Conservation (phyloP, 1,140 invertebrate genomes). For the Plutomurus gul region DNA sequence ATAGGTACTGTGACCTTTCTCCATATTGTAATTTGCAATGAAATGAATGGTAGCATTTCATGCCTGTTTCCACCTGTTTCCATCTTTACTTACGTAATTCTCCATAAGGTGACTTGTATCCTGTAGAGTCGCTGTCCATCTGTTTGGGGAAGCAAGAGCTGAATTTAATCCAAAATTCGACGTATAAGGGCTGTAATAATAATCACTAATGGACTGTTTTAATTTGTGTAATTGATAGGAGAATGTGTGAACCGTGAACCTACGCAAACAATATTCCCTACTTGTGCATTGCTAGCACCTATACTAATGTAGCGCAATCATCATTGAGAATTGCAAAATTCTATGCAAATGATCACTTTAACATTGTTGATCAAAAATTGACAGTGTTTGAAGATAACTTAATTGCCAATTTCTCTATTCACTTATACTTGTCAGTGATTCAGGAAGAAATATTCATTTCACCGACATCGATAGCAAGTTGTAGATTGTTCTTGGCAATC, state of each 20-base stretch:
- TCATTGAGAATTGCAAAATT: not conserved
- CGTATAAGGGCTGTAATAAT: not conserved
- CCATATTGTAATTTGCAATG: not conserved
- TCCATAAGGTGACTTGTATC: not conserved
- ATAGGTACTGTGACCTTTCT: too few relatives aligned
- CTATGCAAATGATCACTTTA: too few relatives aligned
- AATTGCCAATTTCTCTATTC: too few relatives aligned
- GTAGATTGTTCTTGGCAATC: too few relatives aligned
- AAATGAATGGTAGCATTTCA: not conserved
- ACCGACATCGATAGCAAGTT: too few relatives aligned
- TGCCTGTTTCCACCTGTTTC: too few relatives aligned
- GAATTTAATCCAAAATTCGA: not conserved
- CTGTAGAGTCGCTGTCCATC: not conserved
- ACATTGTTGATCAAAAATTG: too few relatives aligned
- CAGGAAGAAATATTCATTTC: too few relatives aligned
- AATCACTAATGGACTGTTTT: not conserved
- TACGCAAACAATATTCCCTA: not conserved
- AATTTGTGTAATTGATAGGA: not conserved
- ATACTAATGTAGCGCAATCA: not conserved
- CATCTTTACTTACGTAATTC: not conserved
- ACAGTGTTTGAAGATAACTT: too few relatives aligned
- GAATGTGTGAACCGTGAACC: not conserved
- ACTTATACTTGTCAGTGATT: too few relatives aligned
- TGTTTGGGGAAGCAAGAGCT: constrained; percentile 11
- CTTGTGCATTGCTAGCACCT: not conserved